phyloP scores from a whole-genome alignment of 2,888 invertebrate species.

The Melikaiella ostensackeni region DNA sequence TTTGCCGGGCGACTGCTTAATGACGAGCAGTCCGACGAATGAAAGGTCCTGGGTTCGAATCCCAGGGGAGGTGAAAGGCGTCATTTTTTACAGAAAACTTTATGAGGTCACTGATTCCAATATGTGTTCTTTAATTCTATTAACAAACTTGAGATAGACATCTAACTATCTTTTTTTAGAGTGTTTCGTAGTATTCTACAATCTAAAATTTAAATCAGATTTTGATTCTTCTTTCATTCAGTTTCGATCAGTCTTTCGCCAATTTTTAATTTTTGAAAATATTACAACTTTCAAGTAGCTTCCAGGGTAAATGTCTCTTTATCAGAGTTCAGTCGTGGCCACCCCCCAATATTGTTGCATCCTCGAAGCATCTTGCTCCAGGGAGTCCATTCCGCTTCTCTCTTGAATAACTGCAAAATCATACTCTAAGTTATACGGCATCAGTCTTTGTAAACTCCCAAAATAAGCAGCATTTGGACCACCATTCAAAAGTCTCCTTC shows the following conservation, averaged over 20 bases:
- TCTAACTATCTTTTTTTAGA: no score
- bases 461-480: conserved; percentile 93
- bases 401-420: conserved; percentile 92
- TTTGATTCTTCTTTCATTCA: background rate
- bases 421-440: conserved; percentile 91
- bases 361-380: conserved; percentile 87
- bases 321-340: conserved; percentile 89
- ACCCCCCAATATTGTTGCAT: conserved; percentile 96
- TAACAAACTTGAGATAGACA: no score
- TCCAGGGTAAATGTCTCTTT: background rate
- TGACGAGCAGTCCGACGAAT: no score
- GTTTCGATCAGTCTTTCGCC: conserved; percentile 14
- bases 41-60: no score
- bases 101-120: no score
- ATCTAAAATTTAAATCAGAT: background rate
- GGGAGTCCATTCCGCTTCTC: conserved; percentile 85
- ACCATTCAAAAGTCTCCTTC: conserved; percentile 82
- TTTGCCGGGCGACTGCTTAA: no score
- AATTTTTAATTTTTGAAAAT: background rate
- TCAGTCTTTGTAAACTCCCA: conserved; percentile 89
- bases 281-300: background rate
- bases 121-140: no score
- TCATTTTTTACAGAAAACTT: no score
- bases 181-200: background rate
- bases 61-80: no score